Evolutionary conservation across 2,797 vertebrate species (phyloP).

Genomic region (Dicrostonyx torquatus): DNA sequence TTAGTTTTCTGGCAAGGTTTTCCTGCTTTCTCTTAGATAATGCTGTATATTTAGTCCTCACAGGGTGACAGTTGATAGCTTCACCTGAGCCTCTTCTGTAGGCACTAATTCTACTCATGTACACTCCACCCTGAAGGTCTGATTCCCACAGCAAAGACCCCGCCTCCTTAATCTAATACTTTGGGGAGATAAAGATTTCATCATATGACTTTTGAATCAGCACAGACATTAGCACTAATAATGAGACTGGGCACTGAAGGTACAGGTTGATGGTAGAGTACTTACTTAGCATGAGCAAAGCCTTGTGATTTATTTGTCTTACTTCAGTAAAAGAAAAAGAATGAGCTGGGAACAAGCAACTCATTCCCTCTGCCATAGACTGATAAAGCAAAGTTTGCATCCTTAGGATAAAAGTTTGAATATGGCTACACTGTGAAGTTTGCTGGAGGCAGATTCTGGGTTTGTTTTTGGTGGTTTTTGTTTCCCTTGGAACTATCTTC

Average conservation of each 20-base stretch:
- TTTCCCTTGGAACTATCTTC: neutral
- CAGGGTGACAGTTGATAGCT: neutral
- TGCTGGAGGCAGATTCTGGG: neutral
- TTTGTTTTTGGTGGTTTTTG: neutral
- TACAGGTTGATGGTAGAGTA: neutral
- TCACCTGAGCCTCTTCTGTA: neutral
- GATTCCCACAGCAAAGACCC: neutral
- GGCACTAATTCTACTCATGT: neutral
- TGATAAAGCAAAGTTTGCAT: neutral
- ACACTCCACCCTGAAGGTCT: too few species aligned
- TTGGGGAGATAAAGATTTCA: neutral
- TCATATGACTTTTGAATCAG: neutral
- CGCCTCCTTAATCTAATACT: neutral
- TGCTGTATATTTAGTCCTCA: neutral
- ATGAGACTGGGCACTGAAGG: neutral
- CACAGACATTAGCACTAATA: neutral
- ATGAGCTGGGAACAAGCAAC: neutral
- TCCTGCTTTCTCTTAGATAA: neutral
- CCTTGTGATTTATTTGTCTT: neutral
- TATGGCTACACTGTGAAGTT: neutral
- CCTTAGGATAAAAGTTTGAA: neutral
- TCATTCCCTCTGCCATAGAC: neutral
- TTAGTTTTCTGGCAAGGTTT: neutral
- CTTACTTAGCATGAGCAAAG: neutral
- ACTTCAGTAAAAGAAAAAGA: neutral